Evolutionary conservation across 2,888 invertebrate species (phyloP).

Genomic region (Catotricha subobsoleta): DNA sequence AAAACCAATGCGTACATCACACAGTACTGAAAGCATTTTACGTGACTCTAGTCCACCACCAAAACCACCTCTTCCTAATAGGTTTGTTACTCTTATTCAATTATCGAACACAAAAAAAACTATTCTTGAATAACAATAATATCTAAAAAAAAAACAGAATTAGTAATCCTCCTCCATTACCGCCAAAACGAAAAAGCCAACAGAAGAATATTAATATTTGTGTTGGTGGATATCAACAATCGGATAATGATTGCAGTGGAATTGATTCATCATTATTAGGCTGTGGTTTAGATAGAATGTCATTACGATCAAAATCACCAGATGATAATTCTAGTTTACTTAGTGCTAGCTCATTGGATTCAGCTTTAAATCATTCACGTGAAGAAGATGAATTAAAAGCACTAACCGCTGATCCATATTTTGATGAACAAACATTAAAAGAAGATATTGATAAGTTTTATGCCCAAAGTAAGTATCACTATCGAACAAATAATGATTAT

Average conservation of each 20-base stretch:
- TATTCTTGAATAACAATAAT: constrained; percentile 21
- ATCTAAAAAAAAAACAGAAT: constrained; percentile 33
- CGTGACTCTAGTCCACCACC: constrained; percentile 60
- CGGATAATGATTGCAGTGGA: constrained; percentile 24
- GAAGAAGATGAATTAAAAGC: constrained; percentile 57
- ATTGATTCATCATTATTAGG: constrained; percentile 38
- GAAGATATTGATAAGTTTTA: constrained; percentile 18
- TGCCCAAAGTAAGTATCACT: constrained; percentile 19
- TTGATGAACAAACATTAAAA: constrained; percentile 14
- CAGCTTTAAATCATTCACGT: constrained; percentile 72
- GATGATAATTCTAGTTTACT: constrained; percentile 49
- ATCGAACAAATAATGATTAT: neutral
- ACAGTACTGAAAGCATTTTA: constrained; percentile 66
- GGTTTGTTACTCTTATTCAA: constrained; percentile 30
- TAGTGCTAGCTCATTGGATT: constrained; percentile 62
- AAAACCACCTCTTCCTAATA: constrained; percentile 72
- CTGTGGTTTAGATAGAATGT: constrained; percentile 46
- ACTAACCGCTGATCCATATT: constrained; percentile 33
- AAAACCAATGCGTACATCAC: constrained; percentile 51
- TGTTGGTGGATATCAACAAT: neutral
- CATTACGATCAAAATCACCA: constrained; percentile 55
- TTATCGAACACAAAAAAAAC: constrained; percentile 11
- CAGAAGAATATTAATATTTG: constrained; percentile 19
- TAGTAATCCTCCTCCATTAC: constrained; percentile 54
- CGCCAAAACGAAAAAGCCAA: constrained; percentile 47